Evolutionary conservation across 2,113 vertebrate genomes (phyloP), one percentile per base, ranked within the genome.

Genomic region (Cyanoliseus patagonus): DNA sequence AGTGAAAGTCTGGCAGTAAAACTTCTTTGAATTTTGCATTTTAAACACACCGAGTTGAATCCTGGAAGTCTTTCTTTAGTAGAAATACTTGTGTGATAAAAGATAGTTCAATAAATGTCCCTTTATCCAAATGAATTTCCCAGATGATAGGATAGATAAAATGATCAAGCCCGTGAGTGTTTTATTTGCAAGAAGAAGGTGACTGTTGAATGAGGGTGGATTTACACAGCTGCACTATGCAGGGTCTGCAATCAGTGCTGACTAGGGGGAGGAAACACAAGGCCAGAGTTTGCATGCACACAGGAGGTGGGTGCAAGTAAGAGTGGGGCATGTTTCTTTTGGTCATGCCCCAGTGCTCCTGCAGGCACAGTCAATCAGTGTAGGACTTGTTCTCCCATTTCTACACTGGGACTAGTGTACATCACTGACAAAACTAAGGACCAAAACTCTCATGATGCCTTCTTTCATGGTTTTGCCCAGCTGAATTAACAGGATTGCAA

Each of bases 21-120:
- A 92, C 47, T 87, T 83, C 93, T 94, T 94, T 90, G 87, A 94
- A 92, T 95, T 92, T 79, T 94, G 46, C 92, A 82, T 84, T 96
- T 97, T 92, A 83, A 95, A 83, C 62, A 49, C 52, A n/a, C 18
- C 25, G 67, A 85, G 62, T 79, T 76, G 91, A 94, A 85, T 95
- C 67, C 83, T n/a, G 8, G 74, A 95, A 85, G 37, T 87, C 78
- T 83, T 83, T 46, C 94, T 76, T 94, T 91, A 66, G 89, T 85
- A 82, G 67, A 75, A 87, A 92, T 92, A 94, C 86, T 94, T 91
- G 86, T 95, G 62, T 76, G 89, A 95, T 94, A 52, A 96, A 93
- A 95, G 91, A 25, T 62, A n/a, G 69, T 51, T 91, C 77, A 76
- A n/a, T 76, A 69, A 84, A 95, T 57, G 70, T 87, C 63, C 81